A percentile compares a stretch with the other conserved stretches of the same genome.
These are phyloP conservation scores for Coracopsis vasa DNA, from an alignment of 2,113 vertebrate genomes.

Conservation along the genomic window DNA sequence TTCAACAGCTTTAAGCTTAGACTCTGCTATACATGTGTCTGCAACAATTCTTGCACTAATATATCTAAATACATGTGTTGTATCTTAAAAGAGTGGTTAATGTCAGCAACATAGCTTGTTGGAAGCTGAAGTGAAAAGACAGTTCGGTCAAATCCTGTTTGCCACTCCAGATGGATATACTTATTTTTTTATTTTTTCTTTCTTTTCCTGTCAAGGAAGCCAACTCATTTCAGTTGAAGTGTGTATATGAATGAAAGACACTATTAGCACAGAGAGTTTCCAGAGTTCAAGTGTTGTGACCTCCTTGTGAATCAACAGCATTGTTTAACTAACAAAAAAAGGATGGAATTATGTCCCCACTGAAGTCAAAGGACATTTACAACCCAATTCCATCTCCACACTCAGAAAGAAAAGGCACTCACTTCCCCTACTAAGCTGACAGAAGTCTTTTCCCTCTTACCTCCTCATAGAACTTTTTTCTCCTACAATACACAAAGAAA, in stretches of 20 bases:
- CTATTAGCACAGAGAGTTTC: background rate
- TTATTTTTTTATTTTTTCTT: background rate
- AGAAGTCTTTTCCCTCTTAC: background rate
- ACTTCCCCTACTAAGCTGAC: background rate
- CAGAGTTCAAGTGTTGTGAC: background rate
- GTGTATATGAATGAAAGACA: background rate
- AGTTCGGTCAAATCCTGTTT: background rate
- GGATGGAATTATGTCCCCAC: background rate
- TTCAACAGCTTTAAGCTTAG: background rate
- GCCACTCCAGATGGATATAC: background rate
- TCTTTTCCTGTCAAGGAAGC: background rate
- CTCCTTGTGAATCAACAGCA: background rate
- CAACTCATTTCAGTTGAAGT: background rate
- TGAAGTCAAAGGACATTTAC: background rate
- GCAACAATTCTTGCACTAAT: background rate
- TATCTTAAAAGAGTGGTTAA: background rate
- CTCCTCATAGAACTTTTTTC: background rate
- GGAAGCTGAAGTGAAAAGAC: background rate
- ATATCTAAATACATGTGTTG: background rate
- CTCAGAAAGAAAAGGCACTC: background rate
- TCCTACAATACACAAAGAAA: background rate
- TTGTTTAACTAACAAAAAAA: background rate
- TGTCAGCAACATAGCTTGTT: background rate
- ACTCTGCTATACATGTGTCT: background rate
- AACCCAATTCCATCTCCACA: background rate